Evolutionary conservation across 2,113 vertebrate genomes (phyloP), one percentile per base, ranked within the genome.

Genomic region (Siniperca knerii): DNA sequence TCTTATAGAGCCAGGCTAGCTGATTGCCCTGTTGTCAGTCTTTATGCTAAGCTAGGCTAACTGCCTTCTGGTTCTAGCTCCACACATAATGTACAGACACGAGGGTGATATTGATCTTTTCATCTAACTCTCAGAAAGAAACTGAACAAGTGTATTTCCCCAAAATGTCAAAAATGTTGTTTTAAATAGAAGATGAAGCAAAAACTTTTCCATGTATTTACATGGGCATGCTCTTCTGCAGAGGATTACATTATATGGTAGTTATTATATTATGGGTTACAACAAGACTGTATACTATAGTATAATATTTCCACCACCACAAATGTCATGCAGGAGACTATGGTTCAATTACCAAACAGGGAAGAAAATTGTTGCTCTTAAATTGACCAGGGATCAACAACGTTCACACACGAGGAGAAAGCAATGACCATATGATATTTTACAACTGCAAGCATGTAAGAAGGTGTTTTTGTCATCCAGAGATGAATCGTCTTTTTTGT

Each of bases 401-500:
- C 35, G 15, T 35, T 60, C 23, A 67, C 67, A 25, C 60, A 57
- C 60, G 25, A 44, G 5, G 4, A 55, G 5, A 62, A 40, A 54
- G 42, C n/a, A 58, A 64, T 25, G 62, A 62, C 78, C 61, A 48
- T 18, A 25, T 25, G 2, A 55, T 37, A 75, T 54, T 69, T 52
- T 58, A 71, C 37, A 71, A 58, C 73, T 48, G 50, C 50, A 48
- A 61, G 40, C 42, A 58, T 58, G 58, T 61, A 57, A 65, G 40
- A 70, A 62, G 75, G 64, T 76, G 54, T 81, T 52, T 69, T 81
- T 84, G 57, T 81, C 29, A 81, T 23, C 12, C 46, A 73, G 55
- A 42, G n/a, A 58, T 64, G 13, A 75, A 78, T 44, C 1, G 4
- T 29, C 16, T 48, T 71, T 61, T 66, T 64, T 81, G 83, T 77